A percentile compares a stretch with the other conserved stretches of the same genome.
Evolutionary conservation across 2,113 vertebrate genomes (phyloP).

Genomic region (Heterochromis multidens): DNA sequence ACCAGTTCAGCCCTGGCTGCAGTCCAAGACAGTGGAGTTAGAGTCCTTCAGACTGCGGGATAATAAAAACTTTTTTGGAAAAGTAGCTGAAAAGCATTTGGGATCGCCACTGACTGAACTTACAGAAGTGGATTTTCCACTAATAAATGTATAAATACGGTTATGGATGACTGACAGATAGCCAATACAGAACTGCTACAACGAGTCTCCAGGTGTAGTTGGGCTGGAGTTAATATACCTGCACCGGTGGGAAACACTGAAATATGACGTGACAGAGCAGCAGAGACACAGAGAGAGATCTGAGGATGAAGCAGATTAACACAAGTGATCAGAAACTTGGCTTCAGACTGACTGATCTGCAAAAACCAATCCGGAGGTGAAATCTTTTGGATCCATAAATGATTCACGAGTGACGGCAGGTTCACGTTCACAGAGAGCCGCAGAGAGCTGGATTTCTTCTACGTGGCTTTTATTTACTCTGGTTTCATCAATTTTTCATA

Average conservation of each 20-base stretch:
- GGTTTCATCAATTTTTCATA: background rate
- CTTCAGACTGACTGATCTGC: no score
- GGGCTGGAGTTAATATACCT: background rate
- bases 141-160: rapidly evolving
- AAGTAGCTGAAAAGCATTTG: background rate
- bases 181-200: background rate
- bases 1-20: background rate
- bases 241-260: background rate
- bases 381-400: background rate
- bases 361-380: background rate
- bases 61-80: no score
- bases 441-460: background rate
- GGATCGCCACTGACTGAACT: no score
- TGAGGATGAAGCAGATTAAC: background rate
- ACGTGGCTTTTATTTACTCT: background rate
- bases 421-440: background rate
- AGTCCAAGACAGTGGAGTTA: background rate
- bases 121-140: background rate
- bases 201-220: background rate
- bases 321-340: background rate
- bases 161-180: background rate
- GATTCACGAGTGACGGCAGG: background rate
- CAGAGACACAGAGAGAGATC: background rate
- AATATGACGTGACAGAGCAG: no score
- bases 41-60: background rate